phyloP scores from a whole-genome alignment of 2,113 vertebrate species.

The Microcebus griseorufus region DNA sequence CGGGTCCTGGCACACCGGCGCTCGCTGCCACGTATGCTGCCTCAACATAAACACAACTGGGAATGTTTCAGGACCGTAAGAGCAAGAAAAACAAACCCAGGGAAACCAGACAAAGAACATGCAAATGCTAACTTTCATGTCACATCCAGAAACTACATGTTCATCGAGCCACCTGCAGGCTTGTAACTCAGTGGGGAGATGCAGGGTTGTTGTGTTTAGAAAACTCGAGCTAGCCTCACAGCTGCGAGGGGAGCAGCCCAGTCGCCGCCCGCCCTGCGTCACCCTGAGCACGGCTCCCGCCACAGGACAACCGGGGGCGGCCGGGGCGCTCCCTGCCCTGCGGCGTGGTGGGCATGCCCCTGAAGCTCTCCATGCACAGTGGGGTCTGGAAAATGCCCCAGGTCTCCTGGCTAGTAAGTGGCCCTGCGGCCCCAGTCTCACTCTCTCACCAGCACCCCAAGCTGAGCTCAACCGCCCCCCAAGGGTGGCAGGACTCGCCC shows the following conservation, averaged over 20 bases:
- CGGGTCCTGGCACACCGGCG: accelerated
- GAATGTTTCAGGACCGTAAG: neutral
- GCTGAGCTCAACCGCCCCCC: neutral
- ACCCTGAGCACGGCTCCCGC: accelerated
- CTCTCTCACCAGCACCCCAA: neutral
- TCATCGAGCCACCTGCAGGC: neutral
- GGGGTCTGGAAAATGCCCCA: neutral
- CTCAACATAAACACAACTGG: neutral
- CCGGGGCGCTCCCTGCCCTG: accelerated
- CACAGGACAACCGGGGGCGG: neutral
- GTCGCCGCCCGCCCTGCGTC: neutral
- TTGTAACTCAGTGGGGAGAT: neutral
- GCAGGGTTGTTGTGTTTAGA: neutral
- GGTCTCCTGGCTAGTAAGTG: neutral
- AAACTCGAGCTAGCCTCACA: neutral
- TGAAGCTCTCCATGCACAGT: accelerated
- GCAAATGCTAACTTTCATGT: conserved; percentile 12
- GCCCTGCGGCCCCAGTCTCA: accelerated
- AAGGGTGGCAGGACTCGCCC: neutral
- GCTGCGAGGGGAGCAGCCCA: neutral
- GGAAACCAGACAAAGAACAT: neutral
- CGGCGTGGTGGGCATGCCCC: neutral
- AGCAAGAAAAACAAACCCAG: conserved; percentile 36
- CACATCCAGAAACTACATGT: conserved; percentile 39
- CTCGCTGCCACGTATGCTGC: neutral